Conservation (phyloP, 2,888 invertebrate genomes). For the Cyaniris semiargus region DNA sequence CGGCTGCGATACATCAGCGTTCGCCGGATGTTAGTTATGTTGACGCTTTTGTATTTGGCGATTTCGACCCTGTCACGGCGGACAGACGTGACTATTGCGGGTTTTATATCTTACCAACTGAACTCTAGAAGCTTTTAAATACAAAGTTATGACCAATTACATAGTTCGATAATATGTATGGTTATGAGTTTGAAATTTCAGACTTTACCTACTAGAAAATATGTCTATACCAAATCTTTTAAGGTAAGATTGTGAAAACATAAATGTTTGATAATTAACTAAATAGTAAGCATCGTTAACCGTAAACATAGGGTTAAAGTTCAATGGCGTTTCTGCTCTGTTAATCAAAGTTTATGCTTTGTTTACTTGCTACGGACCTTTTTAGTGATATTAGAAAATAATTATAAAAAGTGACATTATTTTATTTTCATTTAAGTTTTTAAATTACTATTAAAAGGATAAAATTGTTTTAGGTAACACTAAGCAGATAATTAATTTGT, state of each 20-base stretch:
- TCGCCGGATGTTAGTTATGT: conserved; percentile 75
- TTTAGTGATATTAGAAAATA: not conserved
- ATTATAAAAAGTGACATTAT: not conserved
- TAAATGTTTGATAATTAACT: not conserved
- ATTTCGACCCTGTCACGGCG: conserved; percentile 63
- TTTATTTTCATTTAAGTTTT: not conserved
- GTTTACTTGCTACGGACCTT: not conserved
- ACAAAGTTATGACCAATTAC: not conserved
- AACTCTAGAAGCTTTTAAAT: conserved; percentile 45
- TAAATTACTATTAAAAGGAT: not conserved
- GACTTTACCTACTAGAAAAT: too few relatives aligned
- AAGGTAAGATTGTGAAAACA: too few relatives aligned
- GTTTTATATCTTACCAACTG: conserved; percentile 51
- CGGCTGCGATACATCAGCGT: conserved; percentile 75
- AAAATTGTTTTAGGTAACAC: not conserved
- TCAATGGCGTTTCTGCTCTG: conserved; percentile 15
- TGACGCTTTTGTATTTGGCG: conserved; percentile 69
- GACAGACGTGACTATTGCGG: conserved; percentile 54
- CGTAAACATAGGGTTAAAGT: not conserved
- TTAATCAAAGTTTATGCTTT: conserved; percentile 10
- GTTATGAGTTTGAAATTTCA: not conserved
- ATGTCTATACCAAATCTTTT: too few relatives aligned
- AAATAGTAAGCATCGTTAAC: not conserved
- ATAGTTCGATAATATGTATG: not conserved
- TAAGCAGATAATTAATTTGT: not conserved